Percentiles rank a stretch among this genome's conserved stretches.
Conservation (phyloP, 2,888 invertebrate genomes). For the Pardosa pseudoannulata region DNA sequence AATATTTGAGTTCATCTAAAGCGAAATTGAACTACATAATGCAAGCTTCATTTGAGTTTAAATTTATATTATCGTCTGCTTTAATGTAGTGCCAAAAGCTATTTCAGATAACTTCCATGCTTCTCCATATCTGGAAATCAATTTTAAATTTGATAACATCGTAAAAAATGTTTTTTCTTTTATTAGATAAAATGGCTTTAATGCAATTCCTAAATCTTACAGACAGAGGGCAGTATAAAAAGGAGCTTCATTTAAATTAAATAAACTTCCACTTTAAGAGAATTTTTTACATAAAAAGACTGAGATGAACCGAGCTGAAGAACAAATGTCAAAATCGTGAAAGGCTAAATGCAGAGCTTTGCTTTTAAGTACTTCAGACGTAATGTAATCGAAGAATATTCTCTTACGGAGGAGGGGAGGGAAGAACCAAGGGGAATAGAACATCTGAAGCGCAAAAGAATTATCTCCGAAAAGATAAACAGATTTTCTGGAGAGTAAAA, state of each 20-base stretch:
- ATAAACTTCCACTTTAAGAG: neutral
- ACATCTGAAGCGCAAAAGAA: too few relatives aligned
- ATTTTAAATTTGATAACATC: neutral
- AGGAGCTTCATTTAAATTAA: neutral
- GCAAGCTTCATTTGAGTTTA: too few relatives aligned
- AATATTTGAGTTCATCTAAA: too few relatives aligned
- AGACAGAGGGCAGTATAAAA: neutral
- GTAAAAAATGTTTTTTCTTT: neutral
- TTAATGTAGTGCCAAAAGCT: neutral
- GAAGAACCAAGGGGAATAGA: too few relatives aligned
- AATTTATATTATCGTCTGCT: neutral
- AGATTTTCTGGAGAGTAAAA: too few relatives aligned
- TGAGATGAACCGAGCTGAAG: neutral
- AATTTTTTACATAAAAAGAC: neutral
- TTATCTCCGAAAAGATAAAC: too few relatives aligned
- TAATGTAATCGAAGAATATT: too few relatives aligned
- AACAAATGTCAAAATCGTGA: neutral
- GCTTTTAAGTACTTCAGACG: neutral
- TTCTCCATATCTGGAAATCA: neutral
- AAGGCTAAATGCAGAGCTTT: neutral
- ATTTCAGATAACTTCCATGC: neutral
- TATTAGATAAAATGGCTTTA: neutral
- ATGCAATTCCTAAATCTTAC: neutral
- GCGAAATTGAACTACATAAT: too few relatives aligned
- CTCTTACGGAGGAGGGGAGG: too few relatives aligned